Evolutionary conservation across 2,113 vertebrate genomes (phyloP), one percentile per base, ranked within the genome.

Genomic region (Serilophus lunatus): DNA sequence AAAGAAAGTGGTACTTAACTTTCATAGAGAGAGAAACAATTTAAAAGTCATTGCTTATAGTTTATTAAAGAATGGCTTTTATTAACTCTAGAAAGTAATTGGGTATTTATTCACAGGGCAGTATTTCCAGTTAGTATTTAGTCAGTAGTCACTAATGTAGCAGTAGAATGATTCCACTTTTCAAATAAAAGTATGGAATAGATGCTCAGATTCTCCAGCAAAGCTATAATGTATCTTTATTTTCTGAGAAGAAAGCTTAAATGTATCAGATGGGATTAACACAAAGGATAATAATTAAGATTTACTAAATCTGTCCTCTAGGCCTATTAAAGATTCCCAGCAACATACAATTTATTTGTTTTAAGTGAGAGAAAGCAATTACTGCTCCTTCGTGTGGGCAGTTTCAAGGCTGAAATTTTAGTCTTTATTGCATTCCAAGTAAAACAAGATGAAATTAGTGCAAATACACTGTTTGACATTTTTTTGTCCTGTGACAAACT

Each of bases 121-220:
- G 35, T 65, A 63, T 47, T 92, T 80, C 14, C 54, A 81, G 56
- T 90, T 95, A 90, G 68, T 96, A 86, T 90, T 95, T 92, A 61
- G 36, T 54, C 86, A 12, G 16, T 75, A 88, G 47, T 78, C 82
- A 92, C 28, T 90, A 92, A 78, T 2, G 7, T 22, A 76, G 50
- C 45, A 86, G 53, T 88, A 79, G 92, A 86, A 86, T 29, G 3
- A 82, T 92, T 89, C 84, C 56, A 17, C 10, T 85, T 83, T 70
- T 84, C 31, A 91, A 68, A 56, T 35, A 53, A 70, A 82, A 74
- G n/a, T 40, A 31, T 54, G 80, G 61, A 96, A 86, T 68, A 86
- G 53, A 83, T 79, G n/a, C 28, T 90, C 47, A 63, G 49, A 57
- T 72, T 82, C 17, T 87, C 42, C 40, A 72, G 24, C 2, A 85